Evolutionary conservation across 2,797 vertebrate species (phyloP).

Genomic region (Halcyon badia): DNA sequence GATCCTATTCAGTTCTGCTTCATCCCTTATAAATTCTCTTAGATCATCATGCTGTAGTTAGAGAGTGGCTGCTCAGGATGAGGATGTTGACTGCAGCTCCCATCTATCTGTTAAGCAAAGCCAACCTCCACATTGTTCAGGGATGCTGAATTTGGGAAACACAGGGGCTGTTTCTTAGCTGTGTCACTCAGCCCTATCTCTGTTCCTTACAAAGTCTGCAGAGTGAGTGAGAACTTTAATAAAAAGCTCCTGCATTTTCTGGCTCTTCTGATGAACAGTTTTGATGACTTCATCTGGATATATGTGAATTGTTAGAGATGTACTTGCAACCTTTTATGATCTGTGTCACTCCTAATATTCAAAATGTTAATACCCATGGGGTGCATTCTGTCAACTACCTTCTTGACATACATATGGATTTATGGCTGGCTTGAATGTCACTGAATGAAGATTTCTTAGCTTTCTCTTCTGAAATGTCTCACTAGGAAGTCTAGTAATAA

Average conservation of each 20-base stretch:
- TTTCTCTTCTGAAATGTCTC: not conserved
- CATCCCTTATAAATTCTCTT: not conserved
- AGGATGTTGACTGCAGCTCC: not conserved
- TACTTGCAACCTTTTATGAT: conserved; percentile 18
- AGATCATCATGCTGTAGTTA: not conserved
- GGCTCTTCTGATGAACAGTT: not conserved
- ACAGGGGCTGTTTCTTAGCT: not conserved
- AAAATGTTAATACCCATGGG: not conserved
- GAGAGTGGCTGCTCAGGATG: not conserved
- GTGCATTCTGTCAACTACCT: not conserved
- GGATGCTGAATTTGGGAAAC: not conserved
- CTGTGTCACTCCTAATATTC: conserved; percentile 26
- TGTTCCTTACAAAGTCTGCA: not conserved
- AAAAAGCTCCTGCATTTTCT: conserved; percentile 7
- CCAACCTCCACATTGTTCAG: not conserved
- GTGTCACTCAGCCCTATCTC: not conserved
- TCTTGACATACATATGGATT: not conserved
- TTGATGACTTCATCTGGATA: not conserved
- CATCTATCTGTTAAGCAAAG: not conserved
- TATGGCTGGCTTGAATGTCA: conserved; percentile 23
- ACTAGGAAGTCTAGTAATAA: not conserved
- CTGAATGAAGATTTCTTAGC: conserved; percentile 24
- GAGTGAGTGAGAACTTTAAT: not conserved
- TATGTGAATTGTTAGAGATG: not conserved
- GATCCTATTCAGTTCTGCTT: not conserved